phyloP scores from a whole-genome alignment of 2,797 vertebrate genomes.

The Eulemur mongoz region DNA sequence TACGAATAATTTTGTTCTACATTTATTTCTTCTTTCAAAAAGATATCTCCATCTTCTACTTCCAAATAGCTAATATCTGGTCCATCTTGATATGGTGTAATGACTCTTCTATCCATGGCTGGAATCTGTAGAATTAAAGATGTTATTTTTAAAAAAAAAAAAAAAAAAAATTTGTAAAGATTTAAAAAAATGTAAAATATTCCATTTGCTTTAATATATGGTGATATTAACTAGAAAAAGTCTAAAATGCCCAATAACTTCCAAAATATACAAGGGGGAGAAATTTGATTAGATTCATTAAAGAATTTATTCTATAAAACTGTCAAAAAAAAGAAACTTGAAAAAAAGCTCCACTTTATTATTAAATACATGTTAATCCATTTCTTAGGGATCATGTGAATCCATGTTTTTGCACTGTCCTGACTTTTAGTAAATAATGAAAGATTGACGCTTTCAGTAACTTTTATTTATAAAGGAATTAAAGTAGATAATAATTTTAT shows the following conservation, averaged over 20 bases:
- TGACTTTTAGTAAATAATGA: conserved; percentile 10
- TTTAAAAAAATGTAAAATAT: background rate
- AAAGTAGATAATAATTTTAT: conserved; percentile 44
- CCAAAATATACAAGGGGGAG: background rate
- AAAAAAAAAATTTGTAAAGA: background rate
- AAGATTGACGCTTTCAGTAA: conserved; percentile 1
- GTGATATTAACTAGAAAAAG: conserved; percentile 22
- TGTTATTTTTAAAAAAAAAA: background rate
- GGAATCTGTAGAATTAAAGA: conserved; percentile 90
- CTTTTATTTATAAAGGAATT: conserved; percentile 25
- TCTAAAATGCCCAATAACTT: background rate
- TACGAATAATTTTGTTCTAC: conserved; percentile 90
- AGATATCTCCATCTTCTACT: conserved; percentile 89
- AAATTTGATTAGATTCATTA: background rate
- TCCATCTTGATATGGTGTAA: conserved; percentile 94
- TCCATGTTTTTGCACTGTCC: background rate
- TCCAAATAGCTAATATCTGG: conserved; percentile 94
- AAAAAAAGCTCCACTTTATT: background rate
- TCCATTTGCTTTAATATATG: background rate
- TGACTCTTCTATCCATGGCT: conserved; percentile 95
- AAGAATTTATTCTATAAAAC: background rate
- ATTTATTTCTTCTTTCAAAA: conserved; percentile 88
- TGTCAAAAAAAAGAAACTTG: background rate
- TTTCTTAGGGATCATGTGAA: background rate
- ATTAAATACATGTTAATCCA: background rate